Evolutionary conservation across 2,888 invertebrate genomes (phyloP).

Genomic region (Drosophila longiperda): DNA sequence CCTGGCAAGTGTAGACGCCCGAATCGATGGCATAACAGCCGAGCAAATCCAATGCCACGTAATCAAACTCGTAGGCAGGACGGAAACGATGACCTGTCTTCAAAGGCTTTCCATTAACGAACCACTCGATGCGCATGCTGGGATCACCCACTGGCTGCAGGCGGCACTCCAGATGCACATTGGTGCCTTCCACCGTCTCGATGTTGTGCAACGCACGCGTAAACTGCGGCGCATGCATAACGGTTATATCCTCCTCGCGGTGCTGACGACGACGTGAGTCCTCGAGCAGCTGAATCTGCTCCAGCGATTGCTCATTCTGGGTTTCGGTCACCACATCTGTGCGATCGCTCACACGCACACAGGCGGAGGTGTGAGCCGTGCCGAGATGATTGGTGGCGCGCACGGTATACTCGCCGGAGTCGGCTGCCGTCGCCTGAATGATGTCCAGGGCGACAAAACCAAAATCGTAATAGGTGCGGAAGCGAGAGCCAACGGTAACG

Average conservation of each 20-base stretch:
- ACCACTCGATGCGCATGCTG: conserved; percentile 98
- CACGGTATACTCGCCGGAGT: conserved; percentile 97
- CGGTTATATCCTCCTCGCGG: conserved; percentile 92
- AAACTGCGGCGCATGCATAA: conserved; percentile 94
- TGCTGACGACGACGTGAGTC: conserved; percentile 90
- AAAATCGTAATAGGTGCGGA: conserved; percentile 98
- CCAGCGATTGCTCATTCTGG: conserved; percentile 95
- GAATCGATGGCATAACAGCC: conserved; percentile 99
- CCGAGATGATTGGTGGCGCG: conserved; percentile 97
- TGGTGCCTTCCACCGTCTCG: conserved; percentile 95
- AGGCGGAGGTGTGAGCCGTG: conserved; percentile 95
- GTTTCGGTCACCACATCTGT: conserved; percentile 94
- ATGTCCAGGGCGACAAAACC: conserved; percentile 99
- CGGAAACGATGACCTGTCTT: conserved; percentile 97
- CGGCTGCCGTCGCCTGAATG: conserved; percentile 95
- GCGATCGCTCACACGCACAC: conserved; percentile 93
- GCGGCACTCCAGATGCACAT: conserved; percentile 96
- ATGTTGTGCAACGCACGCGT: conserved; percentile 94
- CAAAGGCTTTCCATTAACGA: conserved; percentile 96
- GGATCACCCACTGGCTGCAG: conserved; percentile 95
- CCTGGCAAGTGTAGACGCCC: conserved; percentile 97
- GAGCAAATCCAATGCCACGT: conserved; percentile 97
- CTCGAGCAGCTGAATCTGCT: conserved; percentile 96
- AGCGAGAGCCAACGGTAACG: conserved; percentile 95
- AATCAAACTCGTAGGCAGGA: conserved; percentile 98